Evolutionary conservation across 2,888 invertebrate species (phyloP).

Genomic region (Drosophila picticornis): DNA sequence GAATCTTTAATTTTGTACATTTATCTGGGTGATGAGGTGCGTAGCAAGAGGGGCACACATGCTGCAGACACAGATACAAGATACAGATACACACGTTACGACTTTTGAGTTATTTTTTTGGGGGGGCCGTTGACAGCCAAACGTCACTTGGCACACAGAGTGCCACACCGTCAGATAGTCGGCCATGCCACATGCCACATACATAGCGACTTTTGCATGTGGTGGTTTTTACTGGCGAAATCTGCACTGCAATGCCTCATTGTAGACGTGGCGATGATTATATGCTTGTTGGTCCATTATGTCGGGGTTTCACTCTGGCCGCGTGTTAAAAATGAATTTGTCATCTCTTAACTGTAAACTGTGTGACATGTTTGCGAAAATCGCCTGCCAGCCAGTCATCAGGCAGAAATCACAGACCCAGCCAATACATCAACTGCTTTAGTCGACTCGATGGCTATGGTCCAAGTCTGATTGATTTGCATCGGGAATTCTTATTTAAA

Average conservation of each 20-base stretch:
- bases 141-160: slow-evolving; percentile 59
- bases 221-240: slow-evolving; percentile 33
- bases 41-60: slow-evolving; percentile 57
- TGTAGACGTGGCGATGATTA: slow-evolving; percentile 70
- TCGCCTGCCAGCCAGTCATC: slow-evolving; percentile 42
- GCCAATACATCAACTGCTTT: slow-evolving; percentile 80
- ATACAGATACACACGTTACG: slow-evolving; percentile 49
- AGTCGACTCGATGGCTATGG: slow-evolving; percentile 23
- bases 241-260: slow-evolving; percentile 73
- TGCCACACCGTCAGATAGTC: slow-evolving; percentile 17
- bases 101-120: slow-evolving; percentile 53
- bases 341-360: slow-evolving; percentile 79
- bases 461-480: slow-evolving; percentile 84
- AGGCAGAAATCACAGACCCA: slow-evolving; percentile 60
- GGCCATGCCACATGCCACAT: slow-evolving; percentile 30
- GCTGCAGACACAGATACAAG: slow-evolving; percentile 48
- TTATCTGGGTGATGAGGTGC: slow-evolving; percentile 64
- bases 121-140: slow-evolving; percentile 70
- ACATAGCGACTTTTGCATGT: slow-evolving; percentile 49
- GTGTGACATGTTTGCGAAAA: slow-evolving; percentile 81
- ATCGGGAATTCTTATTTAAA: slow-evolving; percentile 76
- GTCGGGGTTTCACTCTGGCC: slow-evolving; percentile 66
- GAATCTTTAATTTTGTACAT: slow-evolving; percentile 80
- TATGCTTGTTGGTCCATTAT: slow-evolving; percentile 57
- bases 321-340: slow-evolving; percentile 83